phyloP scores from a whole-genome alignment of 2,113 vertebrate species.

The Poeciliopsis turrubarensis region DNA sequence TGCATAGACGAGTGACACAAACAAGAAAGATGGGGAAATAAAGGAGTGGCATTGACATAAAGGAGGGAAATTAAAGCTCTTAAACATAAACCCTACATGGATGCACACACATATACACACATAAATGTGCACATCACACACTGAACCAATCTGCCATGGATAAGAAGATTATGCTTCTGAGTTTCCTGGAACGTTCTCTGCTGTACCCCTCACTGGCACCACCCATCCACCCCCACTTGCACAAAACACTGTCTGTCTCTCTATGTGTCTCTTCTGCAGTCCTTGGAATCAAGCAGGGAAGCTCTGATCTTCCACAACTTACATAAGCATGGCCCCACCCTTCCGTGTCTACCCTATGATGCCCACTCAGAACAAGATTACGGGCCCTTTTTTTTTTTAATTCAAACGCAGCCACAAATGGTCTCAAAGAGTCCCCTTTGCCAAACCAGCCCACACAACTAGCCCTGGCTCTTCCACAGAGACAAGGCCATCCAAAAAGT shows the following conservation, averaged over 20 bases:
- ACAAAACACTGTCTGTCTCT: constrained; percentile 41
- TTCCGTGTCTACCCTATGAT: constrained; percentile 30
- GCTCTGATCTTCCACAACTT: constrained; percentile 54
- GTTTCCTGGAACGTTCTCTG: constrained; percentile 75
- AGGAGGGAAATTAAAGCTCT: constrained; percentile 52
- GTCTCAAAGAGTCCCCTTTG: background rate
- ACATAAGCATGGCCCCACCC: constrained; percentile 59
- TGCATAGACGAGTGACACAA: constrained; percentile 29
- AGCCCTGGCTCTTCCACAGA: background rate
- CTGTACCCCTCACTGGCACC: constrained; percentile 46
- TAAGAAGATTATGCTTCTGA: constrained; percentile 79
- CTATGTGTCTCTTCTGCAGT: constrained; percentile 19
- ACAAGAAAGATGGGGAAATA: constrained; percentile 9
- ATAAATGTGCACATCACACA: constrained; percentile 34
- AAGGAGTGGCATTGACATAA: constrained; percentile 10
- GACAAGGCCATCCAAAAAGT: background rate
- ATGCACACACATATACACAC: constrained; percentile 20
- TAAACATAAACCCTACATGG: background rate
- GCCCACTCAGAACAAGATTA: constrained; percentile 10
- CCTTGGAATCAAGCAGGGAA: constrained; percentile 45
- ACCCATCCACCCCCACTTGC: constrained; percentile 48
- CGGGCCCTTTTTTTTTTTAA: constrained; percentile 6
- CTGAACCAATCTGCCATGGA: constrained; percentile 70
- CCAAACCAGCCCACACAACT: background rate
- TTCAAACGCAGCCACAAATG: constrained; percentile 19